phyloP scores from a whole-genome alignment of 2,888 invertebrate genomes.

The Monopis laevigella region DNA sequence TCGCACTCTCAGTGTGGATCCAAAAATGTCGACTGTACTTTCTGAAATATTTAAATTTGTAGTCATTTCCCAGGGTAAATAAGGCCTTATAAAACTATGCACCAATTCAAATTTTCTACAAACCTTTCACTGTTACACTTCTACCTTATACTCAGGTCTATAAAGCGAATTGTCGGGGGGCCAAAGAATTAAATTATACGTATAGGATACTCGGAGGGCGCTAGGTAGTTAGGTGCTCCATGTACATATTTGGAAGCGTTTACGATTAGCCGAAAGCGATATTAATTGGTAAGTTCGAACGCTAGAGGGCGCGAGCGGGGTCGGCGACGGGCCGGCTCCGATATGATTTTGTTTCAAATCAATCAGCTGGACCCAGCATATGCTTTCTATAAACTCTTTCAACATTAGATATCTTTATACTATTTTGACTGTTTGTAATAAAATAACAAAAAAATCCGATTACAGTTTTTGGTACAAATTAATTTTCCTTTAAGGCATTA shows the following conservation, averaged over 20 bases:
- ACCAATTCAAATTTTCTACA: slow-evolving; percentile 9
- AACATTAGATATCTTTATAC: too few relatives aligned
- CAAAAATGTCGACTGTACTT: too few relatives aligned
- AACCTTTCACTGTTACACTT: slow-evolving; percentile 5
- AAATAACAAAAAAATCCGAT: too few relatives aligned
- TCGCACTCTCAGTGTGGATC: too few relatives aligned
- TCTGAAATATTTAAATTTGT: slow-evolving; percentile 4
- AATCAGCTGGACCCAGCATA: too few relatives aligned
- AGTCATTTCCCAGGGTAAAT: slow-evolving; percentile 11
- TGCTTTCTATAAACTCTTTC: too few relatives aligned
- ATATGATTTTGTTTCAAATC: too few relatives aligned
- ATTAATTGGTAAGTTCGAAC: background rate
- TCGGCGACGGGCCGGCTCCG: too few relatives aligned
- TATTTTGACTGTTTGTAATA: too few relatives aligned
- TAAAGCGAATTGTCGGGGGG: slow-evolving; percentile 10
- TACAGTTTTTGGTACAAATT: too few relatives aligned
- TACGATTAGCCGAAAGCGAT: slow-evolving; percentile 3
- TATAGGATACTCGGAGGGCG: slow-evolving; percentile 10
- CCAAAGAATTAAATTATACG: slow-evolving; percentile 2
- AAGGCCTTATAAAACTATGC: slow-evolving; percentile 12
- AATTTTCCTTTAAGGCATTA: too few relatives aligned
- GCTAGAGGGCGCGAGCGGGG: too few relatives aligned
- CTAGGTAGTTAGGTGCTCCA: slow-evolving; percentile 4
- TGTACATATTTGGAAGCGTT: slow-evolving; percentile 3
- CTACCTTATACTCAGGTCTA: background rate